Base-by-base conservation (phyloP, 1,140 invertebrate species). In the Caenorhabditis remanei region DNA sequence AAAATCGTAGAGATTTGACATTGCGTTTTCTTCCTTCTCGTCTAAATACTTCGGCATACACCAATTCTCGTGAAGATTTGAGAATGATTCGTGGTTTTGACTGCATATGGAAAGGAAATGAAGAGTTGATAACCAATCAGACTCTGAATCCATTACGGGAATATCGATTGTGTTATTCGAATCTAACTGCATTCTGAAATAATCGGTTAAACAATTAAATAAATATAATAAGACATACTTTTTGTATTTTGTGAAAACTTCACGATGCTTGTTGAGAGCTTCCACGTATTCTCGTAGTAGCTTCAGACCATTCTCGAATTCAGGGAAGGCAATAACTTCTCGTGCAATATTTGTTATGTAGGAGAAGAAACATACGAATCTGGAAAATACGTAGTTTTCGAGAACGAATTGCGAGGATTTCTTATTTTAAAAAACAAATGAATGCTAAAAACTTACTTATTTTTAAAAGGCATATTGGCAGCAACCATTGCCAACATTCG, bases 21-120 rank as follows among this genome's bases (percentile, higher is more conserved):
- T 32, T 6, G 46, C 16, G 53, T 79, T 79, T 14, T 79, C 71
- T 79, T 79, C 13, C 11, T 5, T 24, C 3, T 16, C 71, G 53
- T 79, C 46, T 7, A 79, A n/a, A 50, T 79, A 79, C 8, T 24
- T n/a, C 11, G 71, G 71, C 71, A 79, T 79, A 50, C 71, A 79
- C 71, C 71, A 79, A 14, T 50, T 79, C n/a, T 79, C 71, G n/a
- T 50, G 46, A 13, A 79, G 6, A 79, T 50, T 79, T 24, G 71
- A 21, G 14, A 50, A 79, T 19, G 46, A 53, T n/a, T 79, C 71
- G 14, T 79, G 43, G 4, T 53, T n/a, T 21, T 16, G n/a, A 13
- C 46, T 41, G 41, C 71, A 79, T 0, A 5, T 50, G 2, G 71
- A 50, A 41, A 79, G 71, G 14, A 79, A 79, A 43, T 79, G 46